Evolutionary conservation across 2,797 vertebrate genomes (phyloP), one percentile per base, ranked within the genome.

Genomic region (Simalia tracyae): DNA sequence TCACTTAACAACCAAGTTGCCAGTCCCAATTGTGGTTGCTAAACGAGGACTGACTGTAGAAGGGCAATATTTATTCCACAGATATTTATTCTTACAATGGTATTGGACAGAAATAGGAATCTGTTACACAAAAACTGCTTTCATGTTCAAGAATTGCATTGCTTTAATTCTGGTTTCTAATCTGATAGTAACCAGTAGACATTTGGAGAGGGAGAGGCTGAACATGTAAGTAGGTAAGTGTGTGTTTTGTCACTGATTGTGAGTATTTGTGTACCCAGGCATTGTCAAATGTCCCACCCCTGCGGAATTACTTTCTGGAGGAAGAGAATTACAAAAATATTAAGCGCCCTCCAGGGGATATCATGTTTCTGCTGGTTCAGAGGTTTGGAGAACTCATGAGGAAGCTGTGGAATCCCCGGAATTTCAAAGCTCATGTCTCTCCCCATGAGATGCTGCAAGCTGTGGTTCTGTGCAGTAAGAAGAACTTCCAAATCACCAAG

Each of bases 401-500:
- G 87, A 99, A 99, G 94, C 98, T 99, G 56, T 99, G 99, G 99
- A 99, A 99, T 96, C 99, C 99, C 0, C 97, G 99, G 4, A 99
- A 99, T 95, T 99, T 99, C 96, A 99, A 99, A 95, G 99, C 99
- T 0, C 99, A 99, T 0, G 99, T 99, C 8, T 99, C 99, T 0
- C 99, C 99, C 4, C 99, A 99, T 0, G 99, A 99, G 97, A 99
- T 99, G 99, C 97, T 99, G 92, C 99, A 99, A 97, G 99, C 99
- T 0, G 99, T 99, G 59, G 99, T 99, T 57, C 98, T 99, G 7
- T 99, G 99, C 97, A 99, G 99, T 97, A 99, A 99, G 97, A 99
- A 99, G 96, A 99, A 98, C 94, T 99, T 99, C 96, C 99, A 99
- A 97, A 99, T 99, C 96, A 99, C 99, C 92, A 99, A 99, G 93